phyloP scores from a whole-genome alignment of 1,140 invertebrate genomes.

The Berghia stephanieae region DNA sequence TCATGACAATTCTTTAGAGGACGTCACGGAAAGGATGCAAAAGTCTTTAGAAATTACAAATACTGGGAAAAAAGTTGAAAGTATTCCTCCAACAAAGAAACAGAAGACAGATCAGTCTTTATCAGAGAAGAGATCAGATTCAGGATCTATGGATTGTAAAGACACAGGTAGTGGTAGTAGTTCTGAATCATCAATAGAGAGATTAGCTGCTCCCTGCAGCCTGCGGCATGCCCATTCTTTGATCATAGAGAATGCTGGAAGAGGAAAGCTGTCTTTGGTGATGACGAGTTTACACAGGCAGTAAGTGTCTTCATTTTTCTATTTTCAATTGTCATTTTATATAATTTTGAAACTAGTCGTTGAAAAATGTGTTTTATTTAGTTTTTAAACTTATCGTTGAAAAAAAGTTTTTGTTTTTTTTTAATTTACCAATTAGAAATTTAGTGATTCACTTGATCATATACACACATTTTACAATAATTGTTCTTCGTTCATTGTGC shows the following conservation, averaged over 20 bases:
- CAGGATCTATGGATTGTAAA: too few relatives aligned
- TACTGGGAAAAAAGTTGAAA: not conserved
- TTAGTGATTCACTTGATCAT: not conserved
- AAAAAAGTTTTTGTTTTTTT: not conserved
- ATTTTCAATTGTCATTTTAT: not conserved
- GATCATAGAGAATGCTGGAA: not conserved
- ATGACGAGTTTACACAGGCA: conserved; percentile 58
- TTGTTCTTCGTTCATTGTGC: too few relatives aligned
- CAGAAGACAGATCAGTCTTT: not conserved
- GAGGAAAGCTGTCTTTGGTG: conserved; percentile 41
- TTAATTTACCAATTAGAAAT: not conserved
- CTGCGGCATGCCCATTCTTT: conserved; percentile 18
- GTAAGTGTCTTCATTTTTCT: conserved; percentile 39
- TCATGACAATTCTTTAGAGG: not conserved
- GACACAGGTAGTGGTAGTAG: too few relatives aligned
- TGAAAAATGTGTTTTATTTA: not conserved
- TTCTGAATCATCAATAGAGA: not conserved
- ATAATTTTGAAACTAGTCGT: not conserved
- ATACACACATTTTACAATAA: not conserved
- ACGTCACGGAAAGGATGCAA: not conserved
- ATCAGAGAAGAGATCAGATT: not conserved
- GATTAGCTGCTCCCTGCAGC: not conserved
- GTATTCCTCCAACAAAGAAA: not conserved
- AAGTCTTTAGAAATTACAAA: not conserved
- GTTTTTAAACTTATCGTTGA: too few relatives aligned